Evolutionary conservation across 2,113 vertebrate genomes (phyloP).

Genomic region (Dipodomys spectabilis): DNA sequence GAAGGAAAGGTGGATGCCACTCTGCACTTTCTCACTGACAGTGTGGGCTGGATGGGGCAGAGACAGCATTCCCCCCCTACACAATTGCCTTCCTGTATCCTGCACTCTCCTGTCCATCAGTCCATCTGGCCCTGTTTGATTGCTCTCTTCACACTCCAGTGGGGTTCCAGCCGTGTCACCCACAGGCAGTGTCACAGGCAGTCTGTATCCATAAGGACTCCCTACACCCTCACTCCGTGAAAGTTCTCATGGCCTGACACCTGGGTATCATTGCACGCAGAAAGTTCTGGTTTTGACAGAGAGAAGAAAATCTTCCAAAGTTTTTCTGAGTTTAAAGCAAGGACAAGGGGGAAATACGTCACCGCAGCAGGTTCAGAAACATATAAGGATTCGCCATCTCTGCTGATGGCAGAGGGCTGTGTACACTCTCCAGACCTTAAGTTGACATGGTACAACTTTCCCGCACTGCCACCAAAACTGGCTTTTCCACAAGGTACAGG

Average conservation of each 20-base stretch:
- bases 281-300: not conserved
- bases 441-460: not conserved
- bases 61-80: not conserved
- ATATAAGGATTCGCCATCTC: not conserved
- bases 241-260: not conserved
- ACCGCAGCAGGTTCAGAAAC: not conserved
- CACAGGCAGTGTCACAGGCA: too few relatives aligned
- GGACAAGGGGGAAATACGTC: not conserved
- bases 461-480: not conserved
- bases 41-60: not conserved
- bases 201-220: rapidly evolving
- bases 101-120: not conserved
- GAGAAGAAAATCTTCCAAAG: not conserved
- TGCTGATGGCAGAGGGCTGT: not conserved
- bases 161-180: not conserved
- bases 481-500: not conserved
- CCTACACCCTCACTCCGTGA: too few relatives aligned
- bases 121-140: not conserved
- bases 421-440: not conserved
- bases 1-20: too few relatives aligned
- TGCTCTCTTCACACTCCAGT: not conserved
- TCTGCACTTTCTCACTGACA: too few relatives aligned
- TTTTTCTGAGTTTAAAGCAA: not conserved
- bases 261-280: not conserved
- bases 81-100: not conserved